These are phyloP conservation scores for Ochotona princeps DNA, from an alignment of 2,113 vertebrate species.

Conservation along the genomic window DNA sequence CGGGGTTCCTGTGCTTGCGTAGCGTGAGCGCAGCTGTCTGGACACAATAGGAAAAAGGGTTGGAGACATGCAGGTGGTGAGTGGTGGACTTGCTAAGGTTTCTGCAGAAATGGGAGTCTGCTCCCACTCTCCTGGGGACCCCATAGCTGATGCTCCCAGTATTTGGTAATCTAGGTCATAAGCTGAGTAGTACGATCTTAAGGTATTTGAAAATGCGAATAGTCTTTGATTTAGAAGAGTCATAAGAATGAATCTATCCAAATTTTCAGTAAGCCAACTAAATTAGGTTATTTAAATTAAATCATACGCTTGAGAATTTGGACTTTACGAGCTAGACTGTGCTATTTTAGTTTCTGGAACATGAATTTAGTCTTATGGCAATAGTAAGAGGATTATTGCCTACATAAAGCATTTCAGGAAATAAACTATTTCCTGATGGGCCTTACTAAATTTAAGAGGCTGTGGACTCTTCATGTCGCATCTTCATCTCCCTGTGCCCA, in stretches of 20 bases:
- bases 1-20: not conserved
- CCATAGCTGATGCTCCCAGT: not conserved
- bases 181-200: not conserved
- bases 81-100: not conserved
- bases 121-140: not conserved
- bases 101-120: not conserved
- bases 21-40: not conserved
- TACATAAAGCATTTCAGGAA: slow-evolving; percentile 43
- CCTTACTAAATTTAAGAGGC: not conserved
- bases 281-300: slow-evolving; percentile 48
- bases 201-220: slow-evolving; percentile 4
- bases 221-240: slow-evolving; percentile 14
- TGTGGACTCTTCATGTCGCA: not conserved
- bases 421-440: slow-evolving; percentile 39
- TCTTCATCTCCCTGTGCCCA: not conserved
- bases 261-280: slow-evolving; percentile 39
- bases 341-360: slow-evolving; percentile 63
- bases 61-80: not conserved
- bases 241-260: slow-evolving; percentile 36
- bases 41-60: not conserved
- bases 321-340: slow-evolving; percentile 26
- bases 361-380: slow-evolving; percentile 30
- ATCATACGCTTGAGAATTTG: slow-evolving; percentile 39
- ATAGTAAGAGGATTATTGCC: slow-evolving; percentile 50
- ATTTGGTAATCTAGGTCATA: not conserved